phyloP scores from a whole-genome alignment of 1,140 invertebrate genomes.

The Bombus balteatus region DNA sequence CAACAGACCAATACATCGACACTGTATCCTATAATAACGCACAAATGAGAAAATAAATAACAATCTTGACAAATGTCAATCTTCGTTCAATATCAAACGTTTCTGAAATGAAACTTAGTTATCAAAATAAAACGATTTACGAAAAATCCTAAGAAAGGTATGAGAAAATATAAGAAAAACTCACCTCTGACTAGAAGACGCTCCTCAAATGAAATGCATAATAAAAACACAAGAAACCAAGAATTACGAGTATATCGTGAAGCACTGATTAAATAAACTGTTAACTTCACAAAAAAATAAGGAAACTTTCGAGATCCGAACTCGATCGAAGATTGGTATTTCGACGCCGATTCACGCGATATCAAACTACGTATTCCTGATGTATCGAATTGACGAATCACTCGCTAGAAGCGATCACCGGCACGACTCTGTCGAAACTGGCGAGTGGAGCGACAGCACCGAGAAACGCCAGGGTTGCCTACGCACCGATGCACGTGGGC shows the following conservation, averaged over 20 bases:
- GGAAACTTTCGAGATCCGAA: neutral
- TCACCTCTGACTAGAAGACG: conserved; percentile 15
- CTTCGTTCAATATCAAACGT: neutral
- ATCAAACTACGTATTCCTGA: neutral
- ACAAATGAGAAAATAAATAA: neutral
- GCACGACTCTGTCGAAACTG: conserved; percentile 66
- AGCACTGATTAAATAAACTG: neutral
- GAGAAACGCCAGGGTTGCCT: conserved; percentile 47
- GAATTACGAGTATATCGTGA: neutral
- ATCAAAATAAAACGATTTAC: neutral
- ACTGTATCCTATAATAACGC: neutral
- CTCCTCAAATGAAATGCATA: conserved; percentile 20
- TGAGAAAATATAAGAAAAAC: neutral
- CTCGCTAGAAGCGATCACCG: conserved; percentile 46
- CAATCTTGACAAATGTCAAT: neutral
- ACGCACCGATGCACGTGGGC: conserved; percentile 52
- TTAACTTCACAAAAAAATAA: neutral
- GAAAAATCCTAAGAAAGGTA: neutral
- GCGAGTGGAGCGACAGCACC: conserved; percentile 40
- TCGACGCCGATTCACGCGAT: conserved; percentile 20
- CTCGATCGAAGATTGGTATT: conserved; percentile 8
- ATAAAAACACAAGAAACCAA: neutral
- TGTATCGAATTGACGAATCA: conserved; percentile 17
- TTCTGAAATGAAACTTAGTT: neutral
- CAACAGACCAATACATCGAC: neutral